These are phyloP conservation scores for Lasioglossum malachurum DNA, from an alignment of 2,888 invertebrate species.

Conservation along the genomic window DNA sequence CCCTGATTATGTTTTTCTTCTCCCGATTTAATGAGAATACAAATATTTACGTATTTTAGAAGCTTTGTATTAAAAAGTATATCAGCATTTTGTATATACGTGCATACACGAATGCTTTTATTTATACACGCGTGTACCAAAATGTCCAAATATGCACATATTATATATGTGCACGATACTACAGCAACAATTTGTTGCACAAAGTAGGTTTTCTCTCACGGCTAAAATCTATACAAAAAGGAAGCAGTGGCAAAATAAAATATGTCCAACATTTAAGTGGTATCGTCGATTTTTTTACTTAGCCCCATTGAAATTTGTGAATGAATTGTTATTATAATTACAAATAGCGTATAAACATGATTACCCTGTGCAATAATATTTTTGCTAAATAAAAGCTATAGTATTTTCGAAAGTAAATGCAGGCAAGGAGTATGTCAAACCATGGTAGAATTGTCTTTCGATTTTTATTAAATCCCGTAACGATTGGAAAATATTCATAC, in stretches of 20 bases:
- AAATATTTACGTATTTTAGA: conserved; percentile 25
- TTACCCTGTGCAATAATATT: conserved; percentile 17
- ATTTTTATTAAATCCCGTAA: not conserved
- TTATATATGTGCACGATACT: conserved; percentile 35
- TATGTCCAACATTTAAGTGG: conserved; percentile 80
- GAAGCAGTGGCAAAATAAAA: conserved; percentile 48
- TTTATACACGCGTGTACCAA: conserved; percentile 30
- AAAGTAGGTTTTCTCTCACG: conserved; percentile 56
- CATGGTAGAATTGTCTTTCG: not conserved
- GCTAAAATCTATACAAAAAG: conserved; percentile 19
- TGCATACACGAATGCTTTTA: conserved; percentile 23
- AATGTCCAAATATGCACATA: conserved; percentile 24
- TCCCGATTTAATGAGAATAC: conserved; percentile 21
- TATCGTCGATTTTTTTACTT: conserved; percentile 68
- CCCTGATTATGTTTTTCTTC: conserved; percentile 46
- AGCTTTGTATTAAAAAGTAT: conserved; percentile 27
- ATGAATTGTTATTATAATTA: not conserved
- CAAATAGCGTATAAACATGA: conserved; percentile 31
- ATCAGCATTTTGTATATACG: conserved; percentile 33
- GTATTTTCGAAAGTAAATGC: not conserved
- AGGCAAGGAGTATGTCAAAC: not conserved
- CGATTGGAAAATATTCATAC: conserved; percentile 15
- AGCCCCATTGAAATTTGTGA: conserved; percentile 37
- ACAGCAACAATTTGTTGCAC: conserved; percentile 45
- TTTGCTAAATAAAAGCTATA: not conserved